Conservation (phyloP, 2,888 invertebrate species). For the Vanessa cardui region DNA sequence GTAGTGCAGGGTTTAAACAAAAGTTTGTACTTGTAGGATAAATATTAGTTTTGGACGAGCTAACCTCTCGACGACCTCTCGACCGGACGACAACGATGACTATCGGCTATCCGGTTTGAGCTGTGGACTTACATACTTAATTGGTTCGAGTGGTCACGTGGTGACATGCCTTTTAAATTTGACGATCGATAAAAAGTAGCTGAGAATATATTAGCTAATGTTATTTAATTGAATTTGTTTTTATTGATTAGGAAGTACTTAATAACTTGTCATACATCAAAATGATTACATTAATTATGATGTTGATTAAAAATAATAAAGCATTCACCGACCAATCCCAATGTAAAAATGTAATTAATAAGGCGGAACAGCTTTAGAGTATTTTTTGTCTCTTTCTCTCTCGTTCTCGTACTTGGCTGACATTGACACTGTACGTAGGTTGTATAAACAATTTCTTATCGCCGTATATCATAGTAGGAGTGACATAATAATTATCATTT, state of each 20-base stretch:
- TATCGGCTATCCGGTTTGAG: slow-evolving; percentile 46
- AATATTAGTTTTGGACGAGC: slow-evolving; percentile 47
- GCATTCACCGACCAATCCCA: too few relatives aligned
- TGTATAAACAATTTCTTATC: too few relatives aligned
- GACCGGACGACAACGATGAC: slow-evolving; percentile 48
- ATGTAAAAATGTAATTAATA: too few relatives aligned
- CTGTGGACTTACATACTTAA: slow-evolving; percentile 36
- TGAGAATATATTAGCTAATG: slow-evolving; percentile 18
- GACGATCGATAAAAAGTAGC: slow-evolving; percentile 25
- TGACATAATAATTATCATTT: too few relatives aligned
- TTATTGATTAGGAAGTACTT: background rate
- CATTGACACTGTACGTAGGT: too few relatives aligned
- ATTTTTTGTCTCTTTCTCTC: too few relatives aligned
- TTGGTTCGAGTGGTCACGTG: slow-evolving; percentile 40
- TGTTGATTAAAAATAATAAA: too few relatives aligned
- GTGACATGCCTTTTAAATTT: slow-evolving; percentile 29
- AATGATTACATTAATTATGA: too few relatives aligned
- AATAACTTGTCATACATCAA: too few relatives aligned
- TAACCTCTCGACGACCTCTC: slow-evolving; percentile 52
- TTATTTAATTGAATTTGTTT: background rate
- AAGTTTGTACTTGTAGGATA: slow-evolving; percentile 42
- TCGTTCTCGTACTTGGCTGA: too few relatives aligned
- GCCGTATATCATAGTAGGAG: too few relatives aligned
- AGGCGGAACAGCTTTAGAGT: too few relatives aligned
- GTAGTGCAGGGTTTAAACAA: slow-evolving; percentile 38